These are phyloP conservation scores for Lottia scabra DNA, from an alignment of 2,888 invertebrate species.

Conservation along the genomic window DNA sequence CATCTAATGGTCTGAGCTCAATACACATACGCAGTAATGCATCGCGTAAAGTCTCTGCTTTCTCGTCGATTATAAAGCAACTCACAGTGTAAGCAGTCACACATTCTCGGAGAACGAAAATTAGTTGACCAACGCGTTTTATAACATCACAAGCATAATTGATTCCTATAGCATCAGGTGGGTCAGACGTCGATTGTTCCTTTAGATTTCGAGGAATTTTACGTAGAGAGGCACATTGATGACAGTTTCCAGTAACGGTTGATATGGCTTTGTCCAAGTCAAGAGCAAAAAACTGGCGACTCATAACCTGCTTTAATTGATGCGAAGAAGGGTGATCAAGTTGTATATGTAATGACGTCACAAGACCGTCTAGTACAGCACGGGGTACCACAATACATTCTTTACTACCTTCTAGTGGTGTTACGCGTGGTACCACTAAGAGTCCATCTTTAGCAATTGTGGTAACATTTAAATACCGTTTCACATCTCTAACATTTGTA, in stretches of 20 bases:
- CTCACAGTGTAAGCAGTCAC: no score
- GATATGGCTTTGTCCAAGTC: slow-evolving; percentile 13
- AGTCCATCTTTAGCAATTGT: slow-evolving; percentile 27
- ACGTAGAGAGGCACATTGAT: slow-evolving; percentile 15
- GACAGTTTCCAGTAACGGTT: slow-evolving; percentile 4
- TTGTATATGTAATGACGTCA: slow-evolving; percentile 27
- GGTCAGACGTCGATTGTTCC: slow-evolving; percentile 4
- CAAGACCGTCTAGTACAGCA: slow-evolving; percentile 19
- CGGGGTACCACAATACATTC: slow-evolving; percentile 25
- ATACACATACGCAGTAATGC: no score
- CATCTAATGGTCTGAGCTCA: no score
- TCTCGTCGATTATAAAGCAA: no score
- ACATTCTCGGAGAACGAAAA: no score
- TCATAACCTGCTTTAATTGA: slow-evolving; percentile 17
- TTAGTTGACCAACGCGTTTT: no score
- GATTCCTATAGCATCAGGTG: no score
- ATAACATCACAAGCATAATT: no score
- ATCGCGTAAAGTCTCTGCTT: no score
- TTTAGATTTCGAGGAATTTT: neutral
- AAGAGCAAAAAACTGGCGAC: slow-evolving; percentile 22
- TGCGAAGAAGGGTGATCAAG: slow-evolving; percentile 23
- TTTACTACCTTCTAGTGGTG: slow-evolving; percentile 6
- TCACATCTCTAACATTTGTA: slow-evolving; percentile 28
- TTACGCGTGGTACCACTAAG: slow-evolving; percentile 14
- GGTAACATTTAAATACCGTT: slow-evolving; percentile 22